Conservation (phyloP, 2,888 invertebrate genomes). For the Hyles lineata region DNA sequence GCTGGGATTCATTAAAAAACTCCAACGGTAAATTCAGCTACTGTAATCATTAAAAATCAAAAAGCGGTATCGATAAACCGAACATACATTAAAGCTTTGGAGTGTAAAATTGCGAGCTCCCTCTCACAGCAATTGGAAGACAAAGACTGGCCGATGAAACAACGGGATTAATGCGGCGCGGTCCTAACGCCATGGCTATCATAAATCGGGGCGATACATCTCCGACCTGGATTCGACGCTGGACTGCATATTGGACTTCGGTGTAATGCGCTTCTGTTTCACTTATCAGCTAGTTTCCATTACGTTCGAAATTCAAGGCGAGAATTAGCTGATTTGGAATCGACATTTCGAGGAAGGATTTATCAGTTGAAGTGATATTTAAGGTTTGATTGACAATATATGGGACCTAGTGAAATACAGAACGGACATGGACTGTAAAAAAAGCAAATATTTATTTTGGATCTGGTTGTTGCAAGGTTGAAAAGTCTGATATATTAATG, state of each 20-base stretch:
- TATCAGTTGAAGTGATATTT: no score
- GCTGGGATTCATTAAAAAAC: no score
- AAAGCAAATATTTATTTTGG: no score
- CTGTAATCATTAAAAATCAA: neutral
- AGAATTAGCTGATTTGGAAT: no score
- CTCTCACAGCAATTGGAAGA: neutral
- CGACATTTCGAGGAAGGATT: no score
- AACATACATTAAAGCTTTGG: neutral
- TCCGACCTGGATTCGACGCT: constrained; percentile 13
- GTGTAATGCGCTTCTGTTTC: neutral
- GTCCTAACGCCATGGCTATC: neutral
- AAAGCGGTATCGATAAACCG: neutral
- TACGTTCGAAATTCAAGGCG: neutral
- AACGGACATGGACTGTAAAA: no score
- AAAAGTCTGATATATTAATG: no score
- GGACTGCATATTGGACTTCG: neutral
- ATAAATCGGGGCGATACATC: constrained; percentile 19
- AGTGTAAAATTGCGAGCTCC: constrained; percentile 2
- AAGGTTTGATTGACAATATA: no score
- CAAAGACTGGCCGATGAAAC: constrained; percentile 6
- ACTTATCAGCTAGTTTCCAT: neutral
- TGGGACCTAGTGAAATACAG: no score
- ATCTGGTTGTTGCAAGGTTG: no score
- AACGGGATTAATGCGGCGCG: constrained; percentile 5
- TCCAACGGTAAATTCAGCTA: neutral